These are phyloP conservation scores for Halesus radiatus DNA, from an alignment of 1,140 invertebrate genomes.

Conservation along the genomic window DNA sequence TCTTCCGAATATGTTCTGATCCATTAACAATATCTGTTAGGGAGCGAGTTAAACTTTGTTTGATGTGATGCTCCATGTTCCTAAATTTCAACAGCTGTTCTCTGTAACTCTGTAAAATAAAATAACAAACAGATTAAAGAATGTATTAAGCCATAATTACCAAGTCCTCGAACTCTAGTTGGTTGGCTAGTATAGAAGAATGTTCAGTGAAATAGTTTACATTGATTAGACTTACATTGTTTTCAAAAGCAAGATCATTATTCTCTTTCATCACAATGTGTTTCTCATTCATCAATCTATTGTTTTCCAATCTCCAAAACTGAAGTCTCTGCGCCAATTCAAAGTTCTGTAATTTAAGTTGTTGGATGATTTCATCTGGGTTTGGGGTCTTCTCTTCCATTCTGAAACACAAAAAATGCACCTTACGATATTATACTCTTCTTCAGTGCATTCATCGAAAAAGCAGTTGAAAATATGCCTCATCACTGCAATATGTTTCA, in stretches of 20 bases:
- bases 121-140: constrained; percentile 4
- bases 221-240: constrained; percentile 17
- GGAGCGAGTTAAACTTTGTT: constrained; percentile 16
- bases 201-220: too few species aligned
- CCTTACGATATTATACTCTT: too few species aligned
- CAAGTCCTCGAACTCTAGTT: too few species aligned
- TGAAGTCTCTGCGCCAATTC: constrained; percentile 42
- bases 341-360: constrained; percentile 49
- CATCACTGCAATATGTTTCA: too few species aligned
- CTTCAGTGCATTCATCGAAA: too few species aligned
- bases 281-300: constrained; percentile 45
- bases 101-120: constrained; percentile 49
- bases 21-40: constrained; percentile 35
- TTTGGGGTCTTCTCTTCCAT: constrained; percentile 28
- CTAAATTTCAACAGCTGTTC: constrained; percentile 24
- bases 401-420: not conserved
- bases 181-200: too few species aligned
- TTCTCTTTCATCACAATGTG: constrained; percentile 45
- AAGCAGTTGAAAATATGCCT: too few species aligned
- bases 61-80: constrained; percentile 24
- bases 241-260: constrained; percentile 34
- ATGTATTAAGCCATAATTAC: too few species aligned
- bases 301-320: constrained; percentile 39
- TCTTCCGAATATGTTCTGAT: constrained; percentile 30
- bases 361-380: constrained; percentile 44